Percentiles rank a stretch among this genome's conserved stretches.
Evolutionary conservation across 2,797 vertebrate species (phyloP).

Genomic region (Graptemys geographica): DNA sequence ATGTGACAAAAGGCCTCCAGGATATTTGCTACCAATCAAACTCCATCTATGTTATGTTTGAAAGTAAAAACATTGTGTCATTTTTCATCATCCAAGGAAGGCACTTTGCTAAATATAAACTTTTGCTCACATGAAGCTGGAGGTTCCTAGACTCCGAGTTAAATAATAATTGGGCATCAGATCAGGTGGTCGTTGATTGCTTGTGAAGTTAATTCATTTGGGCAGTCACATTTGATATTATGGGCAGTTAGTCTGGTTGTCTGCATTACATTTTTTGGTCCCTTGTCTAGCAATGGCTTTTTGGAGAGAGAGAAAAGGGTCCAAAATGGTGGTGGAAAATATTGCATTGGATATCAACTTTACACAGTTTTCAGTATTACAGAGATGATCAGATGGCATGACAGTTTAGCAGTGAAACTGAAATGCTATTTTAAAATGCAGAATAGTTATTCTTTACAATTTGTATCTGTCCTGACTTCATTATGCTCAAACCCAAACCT

Average conservation of each 20-base stretch:
- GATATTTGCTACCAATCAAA: background rate
- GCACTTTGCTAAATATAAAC: background rate
- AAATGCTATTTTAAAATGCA: background rate
- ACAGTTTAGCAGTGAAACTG: background rate
- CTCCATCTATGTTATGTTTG: background rate
- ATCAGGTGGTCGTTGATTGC: rapidly evolving
- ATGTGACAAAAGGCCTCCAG: background rate
- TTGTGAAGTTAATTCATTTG: background rate
- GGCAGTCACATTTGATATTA: background rate
- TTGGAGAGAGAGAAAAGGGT: background rate
- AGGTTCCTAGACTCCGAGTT: background rate
- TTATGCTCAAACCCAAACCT: background rate
- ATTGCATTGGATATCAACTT: background rate
- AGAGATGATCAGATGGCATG: background rate
- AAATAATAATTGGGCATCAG: background rate
- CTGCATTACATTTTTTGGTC: background rate
- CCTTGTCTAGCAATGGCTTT: background rate
- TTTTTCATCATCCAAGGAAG: too few species aligned
- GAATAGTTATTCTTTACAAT: background rate
- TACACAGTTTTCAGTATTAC: rapidly evolving
- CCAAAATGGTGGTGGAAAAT: rapidly evolving
- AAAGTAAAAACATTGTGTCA: background rate
- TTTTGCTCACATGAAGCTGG: background rate
- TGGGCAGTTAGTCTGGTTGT: background rate
- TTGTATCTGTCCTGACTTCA: background rate